phyloP scores from a whole-genome alignment of 1,140 invertebrate genomes.

The Eumeta japonica region DNA sequence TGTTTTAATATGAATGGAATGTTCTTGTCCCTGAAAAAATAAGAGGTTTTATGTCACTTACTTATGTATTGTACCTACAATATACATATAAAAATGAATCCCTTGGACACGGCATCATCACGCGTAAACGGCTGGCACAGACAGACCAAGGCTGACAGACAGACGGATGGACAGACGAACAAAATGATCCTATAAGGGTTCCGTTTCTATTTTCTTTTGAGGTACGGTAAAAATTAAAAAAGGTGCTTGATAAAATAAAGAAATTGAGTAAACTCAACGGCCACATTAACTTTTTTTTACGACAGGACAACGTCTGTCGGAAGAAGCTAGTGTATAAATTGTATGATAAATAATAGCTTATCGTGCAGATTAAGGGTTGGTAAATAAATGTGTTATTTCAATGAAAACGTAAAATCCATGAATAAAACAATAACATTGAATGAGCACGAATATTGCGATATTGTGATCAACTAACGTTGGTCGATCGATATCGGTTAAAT shows the following conservation, averaged over 20 bases:
- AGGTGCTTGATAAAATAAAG: slow-evolving; percentile 1
- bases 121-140: slow-evolving; percentile 1
- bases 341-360: slow-evolving; percentile 1
- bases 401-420: slow-evolving; percentile 1
- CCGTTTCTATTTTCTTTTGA: slow-evolving; percentile 1
- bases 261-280: slow-evolving; percentile 1
- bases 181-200: too few relatives aligned
- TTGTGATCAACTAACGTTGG: slow-evolving; percentile 1
- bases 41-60: not conserved
- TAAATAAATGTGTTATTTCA: slow-evolving; percentile 1
- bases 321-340: slow-evolving; percentile 1
- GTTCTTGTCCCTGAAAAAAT: slow-evolving; percentile 1
- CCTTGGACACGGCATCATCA: slow-evolving; percentile 1
- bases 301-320: not conserved
- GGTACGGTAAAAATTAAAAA: slow-evolving; percentile 1
- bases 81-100: slow-evolving; percentile 1
- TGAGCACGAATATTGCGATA: not conserved
- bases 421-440: slow-evolving; percentile 1
- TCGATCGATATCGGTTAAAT: not conserved
- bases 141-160: slow-evolving; percentile 1
- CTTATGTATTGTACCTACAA: slow-evolving; percentile 1
- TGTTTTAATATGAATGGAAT: slow-evolving; percentile 1
- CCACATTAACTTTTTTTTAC: slow-evolving; percentile 1
- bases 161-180: not conserved
- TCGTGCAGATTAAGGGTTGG: not conserved